These are phyloP conservation scores for Cancer borealis DNA, from an alignment of 2,888 invertebrate genomes.

Conservation along the genomic window DNA sequence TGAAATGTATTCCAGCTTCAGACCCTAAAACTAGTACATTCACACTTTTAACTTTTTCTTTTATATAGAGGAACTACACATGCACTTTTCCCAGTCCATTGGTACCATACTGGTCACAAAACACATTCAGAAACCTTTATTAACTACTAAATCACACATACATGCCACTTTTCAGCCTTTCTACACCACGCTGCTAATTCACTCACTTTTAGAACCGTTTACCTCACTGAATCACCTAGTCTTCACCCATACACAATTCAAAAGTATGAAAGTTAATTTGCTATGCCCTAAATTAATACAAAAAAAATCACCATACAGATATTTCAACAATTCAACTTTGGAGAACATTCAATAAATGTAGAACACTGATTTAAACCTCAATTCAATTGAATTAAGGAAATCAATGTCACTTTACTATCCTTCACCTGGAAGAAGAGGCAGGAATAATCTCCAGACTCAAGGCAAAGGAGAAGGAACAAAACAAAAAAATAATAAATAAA, in stretches of 20 bases:
- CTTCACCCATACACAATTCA: background rate
- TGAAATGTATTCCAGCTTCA: background rate
- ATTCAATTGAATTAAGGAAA: background rate
- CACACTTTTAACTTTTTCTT: too few species aligned
- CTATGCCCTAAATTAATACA: background rate
- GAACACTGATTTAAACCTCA: background rate
- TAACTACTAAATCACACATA: too few species aligned
- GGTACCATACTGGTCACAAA: too few species aligned
- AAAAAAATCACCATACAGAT: background rate
- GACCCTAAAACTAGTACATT: background rate
- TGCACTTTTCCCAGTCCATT: too few species aligned
- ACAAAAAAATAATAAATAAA: background rate
- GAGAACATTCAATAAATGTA: background rate
- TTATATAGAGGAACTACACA: too few species aligned
- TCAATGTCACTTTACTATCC: background rate
- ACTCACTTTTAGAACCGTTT: too few species aligned
- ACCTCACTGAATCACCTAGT: too few species aligned
- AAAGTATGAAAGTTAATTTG: background rate
- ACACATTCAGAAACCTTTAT: too few species aligned
- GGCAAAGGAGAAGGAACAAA: slow-evolving; percentile 39
- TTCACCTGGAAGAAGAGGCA: slow-evolving; percentile 36
- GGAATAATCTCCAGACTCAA: slow-evolving; percentile 24
- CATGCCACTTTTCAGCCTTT: too few species aligned
- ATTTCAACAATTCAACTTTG: background rate
- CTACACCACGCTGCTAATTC: too few species aligned